Base-by-base conservation (phyloP, 30 jellyfish, hydroid and myxozoan species). In the Mastigias papua region DNA sequence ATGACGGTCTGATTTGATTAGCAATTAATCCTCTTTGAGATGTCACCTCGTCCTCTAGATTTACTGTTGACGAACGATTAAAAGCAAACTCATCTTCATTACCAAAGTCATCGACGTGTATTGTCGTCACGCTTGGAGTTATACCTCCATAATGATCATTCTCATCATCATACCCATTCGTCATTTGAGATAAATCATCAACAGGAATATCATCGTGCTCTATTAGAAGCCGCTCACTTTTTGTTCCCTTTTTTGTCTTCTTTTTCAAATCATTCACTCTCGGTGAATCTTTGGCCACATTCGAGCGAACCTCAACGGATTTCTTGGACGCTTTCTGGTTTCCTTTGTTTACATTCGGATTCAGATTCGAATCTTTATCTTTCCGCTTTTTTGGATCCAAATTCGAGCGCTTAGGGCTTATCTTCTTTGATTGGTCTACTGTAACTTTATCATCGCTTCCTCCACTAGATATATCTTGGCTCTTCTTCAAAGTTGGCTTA, bases 31-130 rank as follows among this genome's bases (percentile, higher is more conserved):
- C 69, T 6, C n/a, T 15, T 26, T 30, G 70, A 20, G 81, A 20
- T n/a, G 90, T 10, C 31, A 50, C 34, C 10, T 42, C 35, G 29
- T 73, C 94, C 27, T 85, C 88, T 48, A 85, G 51, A 17, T 85
- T 85, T 50, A 85, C 83, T 62, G 94, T 85, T n/a, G 94, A 85
- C 0, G 94, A 54, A 17, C 94, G 88, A 15, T 85, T 85, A 62
- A 72, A 85, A 2, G 86, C 23, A 64, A 34, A 42, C 49, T 72
- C 62, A 19, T 34, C 92, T 42, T 22, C 60, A 61, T 57, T 75
- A 19, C 51, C 87, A 26, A 32, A 26, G 11, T 58, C 88, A 25
- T 62, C 60, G 26, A 7, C 74, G 6, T 63, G 21, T 20, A 25
- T 15, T 42, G 2, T 27, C 15, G 33, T 63, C 20, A 9, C 42